Evolutionary conservation across 2,888 invertebrate genomes (phyloP), one percentile per base, ranked within the genome.

Genomic region (Mystacides longicornis): DNA sequence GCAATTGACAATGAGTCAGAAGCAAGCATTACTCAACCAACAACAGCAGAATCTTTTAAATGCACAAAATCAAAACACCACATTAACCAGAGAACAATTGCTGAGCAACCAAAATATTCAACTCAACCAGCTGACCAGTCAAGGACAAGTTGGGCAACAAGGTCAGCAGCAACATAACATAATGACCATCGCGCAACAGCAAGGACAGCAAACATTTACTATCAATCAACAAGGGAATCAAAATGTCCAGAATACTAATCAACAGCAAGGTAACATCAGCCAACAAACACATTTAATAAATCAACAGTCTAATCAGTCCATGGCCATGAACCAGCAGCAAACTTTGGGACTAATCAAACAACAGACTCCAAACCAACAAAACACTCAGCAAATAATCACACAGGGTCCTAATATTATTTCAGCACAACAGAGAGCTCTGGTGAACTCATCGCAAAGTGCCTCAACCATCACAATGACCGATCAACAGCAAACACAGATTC

Each of bases 111-210:
- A 64, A 52, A 62, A 63, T 21, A 57, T 65, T 19, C 61, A 64
- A 19, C 63, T 66, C 0, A 68, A 69, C 52, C 69, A 69, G 9
- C 70, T 72, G 27, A 71, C 71, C 1, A 71, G 69, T 4, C 54
- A 54, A 54, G 72, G 71, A 62, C 68, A 71, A 2, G 66, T 27
- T 5, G 27, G 27, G 27, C 37, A 37, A 62, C 68, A 71, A 2
- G 66, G 5, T 5, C 7, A 11, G 27, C 37, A 37, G 37, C 37
- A 37, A 37, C 37, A 37, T 3, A 37, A 37, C 16, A 3, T 37
- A n/a, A 14, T 37, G 16, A n/a, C 37, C 4, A 37, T 37, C n/a
- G n/a, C 37, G 4, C 37, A 31, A 19, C 52, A 49, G 23, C 56
- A 54, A 33, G 23, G 33, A 16, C n/a, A 20, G 11, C 54, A 56